Percentiles rank a stretch among this genome's conserved stretches.
phyloP scores from a whole-genome alignment of 2,797 vertebrate species.

The Trachops cirrhosus region DNA sequence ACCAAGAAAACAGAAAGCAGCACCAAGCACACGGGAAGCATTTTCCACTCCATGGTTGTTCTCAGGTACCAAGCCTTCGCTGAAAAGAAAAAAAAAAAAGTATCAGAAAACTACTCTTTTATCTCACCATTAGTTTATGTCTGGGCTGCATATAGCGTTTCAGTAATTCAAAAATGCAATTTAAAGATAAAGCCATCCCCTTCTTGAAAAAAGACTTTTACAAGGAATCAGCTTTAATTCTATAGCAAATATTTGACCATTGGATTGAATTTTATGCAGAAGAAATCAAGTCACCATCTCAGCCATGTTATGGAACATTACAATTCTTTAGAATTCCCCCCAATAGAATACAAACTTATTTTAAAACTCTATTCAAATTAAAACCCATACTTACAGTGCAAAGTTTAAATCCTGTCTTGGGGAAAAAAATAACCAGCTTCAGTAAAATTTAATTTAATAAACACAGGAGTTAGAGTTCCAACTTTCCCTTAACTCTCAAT shows the following conservation, averaged over 20 bases:
- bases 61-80: conserved; percentile 57
- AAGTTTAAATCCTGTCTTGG: background rate
- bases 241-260: background rate
- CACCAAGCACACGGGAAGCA: conserved; percentile 56
- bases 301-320: background rate
- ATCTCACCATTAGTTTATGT: background rate
- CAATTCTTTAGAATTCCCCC: background rate
- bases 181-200: background rate
- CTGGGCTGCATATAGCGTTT: background rate
- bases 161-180: background rate
- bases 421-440: background rate
- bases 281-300: background rate
- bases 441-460: conserved; percentile 35
- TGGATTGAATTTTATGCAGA: background rate
- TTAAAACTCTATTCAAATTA: conserved; percentile 24
- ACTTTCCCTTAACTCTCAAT: background rate
- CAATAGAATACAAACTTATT: conserved; percentile 7
- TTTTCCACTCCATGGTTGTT: conserved; percentile 77
- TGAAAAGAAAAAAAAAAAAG: conserved; percentile 63
- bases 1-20: conserved; percentile 69
- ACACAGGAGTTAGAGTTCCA: background rate
- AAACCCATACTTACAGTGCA: conserved; percentile 29
- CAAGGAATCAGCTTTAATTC: background rate
- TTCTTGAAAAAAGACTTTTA: background rate
- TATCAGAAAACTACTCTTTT: background rate